These are phyloP conservation scores for Helicorthomorpha holstii DNA, from an alignment of 1,140 invertebrate species.

Conservation along the genomic window DNA sequence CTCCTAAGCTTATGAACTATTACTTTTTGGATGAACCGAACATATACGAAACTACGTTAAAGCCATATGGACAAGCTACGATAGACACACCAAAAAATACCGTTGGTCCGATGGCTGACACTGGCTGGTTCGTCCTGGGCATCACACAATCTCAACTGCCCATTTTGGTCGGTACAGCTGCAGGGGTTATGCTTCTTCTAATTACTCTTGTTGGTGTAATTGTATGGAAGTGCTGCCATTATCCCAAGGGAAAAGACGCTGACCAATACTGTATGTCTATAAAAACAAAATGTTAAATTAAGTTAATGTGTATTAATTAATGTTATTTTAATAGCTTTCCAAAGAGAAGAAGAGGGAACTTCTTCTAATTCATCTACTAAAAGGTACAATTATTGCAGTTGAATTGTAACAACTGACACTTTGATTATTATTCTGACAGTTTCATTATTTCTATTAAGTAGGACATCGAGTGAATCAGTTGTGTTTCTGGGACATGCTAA, in stretches of 20 bases:
- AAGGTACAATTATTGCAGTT: background rate
- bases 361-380: background rate
- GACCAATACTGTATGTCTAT: slow-evolving; percentile 32
- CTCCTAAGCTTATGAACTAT: no score
- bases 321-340: background rate
- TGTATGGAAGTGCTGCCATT: slow-evolving; percentile 33
- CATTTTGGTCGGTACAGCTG: slow-evolving; percentile 31
- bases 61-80: no score
- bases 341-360: background rate
- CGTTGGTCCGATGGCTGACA: background rate
- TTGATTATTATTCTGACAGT: background rate
- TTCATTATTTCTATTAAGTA: background rate
- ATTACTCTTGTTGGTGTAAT: slow-evolving; percentile 27
- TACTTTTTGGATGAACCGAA: no score
- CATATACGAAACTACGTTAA: no score
- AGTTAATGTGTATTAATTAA: background rate
- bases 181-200: slow-evolving; percentile 30
- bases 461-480: slow-evolving; percentile 16
- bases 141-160: slow-evolving; percentile 30
- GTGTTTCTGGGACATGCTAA: slow-evolving; percentile 20
- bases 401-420: background rate
- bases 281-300: background rate
- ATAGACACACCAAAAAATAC: background rate
- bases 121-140: slow-evolving; percentile 19
- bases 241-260: slow-evolving; percentile 25